These are phyloP conservation scores for Hydropotes inermis DNA, from an alignment of 2,113 vertebrate species.

Conservation along the genomic window DNA sequence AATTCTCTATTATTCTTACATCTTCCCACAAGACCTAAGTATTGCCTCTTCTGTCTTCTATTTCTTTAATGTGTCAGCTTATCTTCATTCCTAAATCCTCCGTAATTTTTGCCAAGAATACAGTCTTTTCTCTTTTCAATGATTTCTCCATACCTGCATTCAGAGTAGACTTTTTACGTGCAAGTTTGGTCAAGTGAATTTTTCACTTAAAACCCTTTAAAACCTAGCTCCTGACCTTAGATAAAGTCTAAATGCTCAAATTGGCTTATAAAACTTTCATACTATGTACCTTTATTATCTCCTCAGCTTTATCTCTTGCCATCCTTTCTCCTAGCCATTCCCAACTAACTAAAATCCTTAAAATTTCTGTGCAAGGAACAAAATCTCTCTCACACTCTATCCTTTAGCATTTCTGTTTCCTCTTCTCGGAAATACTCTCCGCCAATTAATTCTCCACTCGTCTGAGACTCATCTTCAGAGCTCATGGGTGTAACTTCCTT, in stretches of 20 bases:
- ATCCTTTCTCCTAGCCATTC: neutral
- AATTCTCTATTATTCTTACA: neutral
- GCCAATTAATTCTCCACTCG: neutral
- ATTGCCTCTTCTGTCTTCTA: neutral
- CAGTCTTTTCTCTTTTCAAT: neutral
- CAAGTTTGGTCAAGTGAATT: neutral
- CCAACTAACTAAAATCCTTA: neutral
- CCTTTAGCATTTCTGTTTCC: neutral
- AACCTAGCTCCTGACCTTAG: neutral
- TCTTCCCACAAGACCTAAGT: neutral
- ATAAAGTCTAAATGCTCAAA: neutral
- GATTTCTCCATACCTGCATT: neutral
- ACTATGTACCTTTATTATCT: neutral
- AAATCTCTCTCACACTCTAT: neutral
- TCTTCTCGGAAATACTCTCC: neutral
- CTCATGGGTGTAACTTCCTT: neutral
- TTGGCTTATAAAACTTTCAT: neutral
- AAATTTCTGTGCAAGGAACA: constrained; percentile 1
- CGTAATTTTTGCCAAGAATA: neutral
- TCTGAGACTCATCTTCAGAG: neutral
- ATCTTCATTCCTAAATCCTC: neutral
- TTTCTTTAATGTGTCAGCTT: neutral
- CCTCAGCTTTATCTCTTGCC: neutral
- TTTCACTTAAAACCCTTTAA: neutral
- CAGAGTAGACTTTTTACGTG: neutral